These are phyloP conservation scores for Boulengeromyrus knoepffleri DNA, from an alignment of 2,113 vertebrate genomes.

Conservation along the genomic window DNA sequence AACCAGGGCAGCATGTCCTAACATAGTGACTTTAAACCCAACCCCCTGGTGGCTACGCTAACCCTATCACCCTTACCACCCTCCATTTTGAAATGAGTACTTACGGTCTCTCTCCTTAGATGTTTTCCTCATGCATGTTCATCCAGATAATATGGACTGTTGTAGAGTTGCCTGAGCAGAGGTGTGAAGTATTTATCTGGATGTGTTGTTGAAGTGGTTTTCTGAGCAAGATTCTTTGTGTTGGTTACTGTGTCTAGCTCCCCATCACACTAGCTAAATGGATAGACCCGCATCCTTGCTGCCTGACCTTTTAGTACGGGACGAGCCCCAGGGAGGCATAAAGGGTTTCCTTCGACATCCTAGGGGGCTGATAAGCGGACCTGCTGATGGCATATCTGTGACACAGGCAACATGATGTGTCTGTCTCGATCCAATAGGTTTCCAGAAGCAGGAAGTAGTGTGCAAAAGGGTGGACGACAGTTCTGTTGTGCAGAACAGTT, in stretches of 20 bases:
- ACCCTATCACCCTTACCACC: background rate
- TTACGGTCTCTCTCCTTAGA: background rate
- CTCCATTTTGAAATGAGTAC: background rate
- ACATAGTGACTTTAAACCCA: background rate
- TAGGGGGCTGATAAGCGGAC: background rate
- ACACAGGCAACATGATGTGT: background rate
- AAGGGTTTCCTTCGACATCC: background rate
- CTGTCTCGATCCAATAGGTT: slow-evolving; percentile 54
- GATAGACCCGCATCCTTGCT: background rate
- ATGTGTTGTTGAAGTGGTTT: background rate
- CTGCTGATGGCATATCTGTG: background rate
- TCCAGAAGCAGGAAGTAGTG: slow-evolving; percentile 88
- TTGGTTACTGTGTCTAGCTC: background rate
- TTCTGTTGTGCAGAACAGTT: slow-evolving; percentile 91
- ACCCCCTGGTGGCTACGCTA: background rate
- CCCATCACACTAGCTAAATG: background rate
- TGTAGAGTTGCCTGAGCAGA: background rate
- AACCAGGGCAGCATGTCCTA: background rate
- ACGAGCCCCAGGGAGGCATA: background rate
- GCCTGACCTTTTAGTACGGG: background rate
- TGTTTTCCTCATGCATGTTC: background rate
- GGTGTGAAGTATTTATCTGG: background rate
- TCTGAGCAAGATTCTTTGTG: background rate
- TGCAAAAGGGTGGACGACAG: slow-evolving; percentile 91
- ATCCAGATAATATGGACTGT: background rate